Evolutionary conservation across 2,888 invertebrate genomes (phyloP), one percentile per base, ranked within the genome.

Genomic region (Acheta domesticus): DNA sequence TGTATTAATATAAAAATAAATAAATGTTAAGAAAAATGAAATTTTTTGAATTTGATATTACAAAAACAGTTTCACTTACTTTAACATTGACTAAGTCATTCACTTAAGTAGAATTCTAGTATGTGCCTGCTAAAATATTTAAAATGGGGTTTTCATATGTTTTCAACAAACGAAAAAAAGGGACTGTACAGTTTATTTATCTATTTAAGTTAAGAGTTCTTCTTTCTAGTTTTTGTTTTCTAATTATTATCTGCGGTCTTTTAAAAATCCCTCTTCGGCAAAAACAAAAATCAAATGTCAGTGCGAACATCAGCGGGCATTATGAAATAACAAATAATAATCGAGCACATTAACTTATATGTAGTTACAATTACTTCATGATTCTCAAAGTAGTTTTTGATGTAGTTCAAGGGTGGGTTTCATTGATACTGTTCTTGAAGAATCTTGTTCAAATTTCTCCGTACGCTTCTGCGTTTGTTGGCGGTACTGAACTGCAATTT

Each of bases 181-280:
- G 62, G 62, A 62, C 62, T 19, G 62, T 62, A 62, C n/a, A 62
- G 62, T 19, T 19, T 62, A 14, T 62, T 62, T 11, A 19, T 19
- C n/a, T 62, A 14, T 62, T 62, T 19, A 62, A 62, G 62, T 62
- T 14, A 14, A 62, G 62, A 36, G 62, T 62, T n/a, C 4, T 62
- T 62, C 16, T 62, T 14, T n/a, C 14, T 62, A 19, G 14, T 62
- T 62, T 62, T 62, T 62, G 62, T 62, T 62, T 62, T 62, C 36
- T 62, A 62, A 62, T 62, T 62, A n/a, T 62, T 62, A 19, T 62
- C n/a, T 62, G 62, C n/a, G 62, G 62, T 19, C 62, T 62, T 62
- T 62, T 62, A 62, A 62, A 62, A 62, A 62, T 62, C 16, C 16
- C 62, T 62, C 62, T 62, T 12, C 62, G 14, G 4, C 62, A 36